Conservation (phyloP, 2,113 vertebrate genomes). For the Semnornis frantzii region DNA sequence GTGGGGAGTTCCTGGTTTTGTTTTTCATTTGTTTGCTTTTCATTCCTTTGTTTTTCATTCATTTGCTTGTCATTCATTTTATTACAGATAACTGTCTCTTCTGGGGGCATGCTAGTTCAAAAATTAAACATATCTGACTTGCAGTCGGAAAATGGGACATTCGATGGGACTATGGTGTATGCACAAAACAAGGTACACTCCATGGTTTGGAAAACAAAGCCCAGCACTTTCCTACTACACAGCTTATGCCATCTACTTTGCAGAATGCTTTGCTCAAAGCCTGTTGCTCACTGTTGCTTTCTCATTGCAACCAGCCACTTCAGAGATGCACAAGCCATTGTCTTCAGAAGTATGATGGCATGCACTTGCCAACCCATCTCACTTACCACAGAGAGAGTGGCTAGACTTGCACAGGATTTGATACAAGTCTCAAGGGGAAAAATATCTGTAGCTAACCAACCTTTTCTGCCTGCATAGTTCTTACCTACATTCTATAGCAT, state of each 20-base stretch:
- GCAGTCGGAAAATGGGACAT: constrained; percentile 80
- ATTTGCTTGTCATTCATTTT: background rate
- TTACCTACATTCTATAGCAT: background rate
- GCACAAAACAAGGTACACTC: constrained; percentile 87
- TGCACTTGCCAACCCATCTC: background rate
- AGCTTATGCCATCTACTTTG: background rate
- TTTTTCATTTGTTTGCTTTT: background rate
- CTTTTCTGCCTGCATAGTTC: background rate
- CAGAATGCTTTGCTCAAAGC: background rate
- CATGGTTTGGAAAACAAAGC: background rate
- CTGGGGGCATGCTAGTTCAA: constrained; percentile 89
- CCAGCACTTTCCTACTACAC: background rate
- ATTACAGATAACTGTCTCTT: constrained; percentile 86
- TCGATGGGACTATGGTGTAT: constrained; percentile 87
- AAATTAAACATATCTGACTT: constrained; percentile 83
- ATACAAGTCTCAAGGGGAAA: background rate
- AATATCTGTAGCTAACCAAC: background rate
- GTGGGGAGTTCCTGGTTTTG: constrained; percentile 65
- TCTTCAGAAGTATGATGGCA: background rate
- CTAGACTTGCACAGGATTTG: background rate
- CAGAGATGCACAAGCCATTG: background rate
- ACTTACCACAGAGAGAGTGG: background rate
- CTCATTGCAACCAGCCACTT: background rate
- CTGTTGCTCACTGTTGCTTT: background rate
- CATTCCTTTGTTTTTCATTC: background rate